A percentile compares a stretch with the other conserved stretches of the same genome.
These are phyloP conservation scores for Monopis laevigella DNA, from an alignment of 2,888 invertebrate species.

Conservation along the genomic window DNA sequence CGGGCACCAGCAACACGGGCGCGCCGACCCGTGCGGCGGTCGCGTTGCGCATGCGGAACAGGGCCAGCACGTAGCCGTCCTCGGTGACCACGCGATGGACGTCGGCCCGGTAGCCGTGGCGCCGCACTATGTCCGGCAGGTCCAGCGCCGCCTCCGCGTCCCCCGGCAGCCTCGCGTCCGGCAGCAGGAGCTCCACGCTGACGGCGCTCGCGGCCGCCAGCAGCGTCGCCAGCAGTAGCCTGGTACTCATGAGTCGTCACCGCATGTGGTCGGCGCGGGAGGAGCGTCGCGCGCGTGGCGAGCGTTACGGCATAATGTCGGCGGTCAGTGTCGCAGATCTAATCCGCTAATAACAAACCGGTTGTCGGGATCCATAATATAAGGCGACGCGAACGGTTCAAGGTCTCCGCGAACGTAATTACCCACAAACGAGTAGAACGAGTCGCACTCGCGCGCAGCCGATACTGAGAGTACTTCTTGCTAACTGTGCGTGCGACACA, in stretches of 20 bases:
- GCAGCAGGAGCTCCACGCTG: neutral
- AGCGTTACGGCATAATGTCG: no score
- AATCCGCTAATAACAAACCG: no score
- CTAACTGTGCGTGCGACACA: no score
- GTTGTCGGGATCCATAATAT: no score
- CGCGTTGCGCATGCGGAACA: neutral
- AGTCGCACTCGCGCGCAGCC: no score
- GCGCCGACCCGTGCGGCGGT: neutral
- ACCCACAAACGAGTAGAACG: no score
- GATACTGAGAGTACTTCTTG: no score
- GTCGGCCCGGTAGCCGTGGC: neutral
- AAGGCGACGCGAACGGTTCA: no score
- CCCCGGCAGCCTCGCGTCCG: no score
- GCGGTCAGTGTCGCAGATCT: no score
- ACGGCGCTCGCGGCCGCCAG: neutral
- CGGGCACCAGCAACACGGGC: slow-evolving; percentile 10
- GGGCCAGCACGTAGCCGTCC: slow-evolving; percentile 7
- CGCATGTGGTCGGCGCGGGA: neutral
- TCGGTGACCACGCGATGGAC: slow-evolving; percentile 8
- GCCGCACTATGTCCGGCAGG: neutral
- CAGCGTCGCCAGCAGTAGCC: neutral
- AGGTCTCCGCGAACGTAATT: no score
- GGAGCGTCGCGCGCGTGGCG: neutral
- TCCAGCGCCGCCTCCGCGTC: neutral
- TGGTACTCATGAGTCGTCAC: no score